phyloP scores from a whole-genome alignment of 1,140 invertebrate species.

The Drosophila athabasca region DNA sequence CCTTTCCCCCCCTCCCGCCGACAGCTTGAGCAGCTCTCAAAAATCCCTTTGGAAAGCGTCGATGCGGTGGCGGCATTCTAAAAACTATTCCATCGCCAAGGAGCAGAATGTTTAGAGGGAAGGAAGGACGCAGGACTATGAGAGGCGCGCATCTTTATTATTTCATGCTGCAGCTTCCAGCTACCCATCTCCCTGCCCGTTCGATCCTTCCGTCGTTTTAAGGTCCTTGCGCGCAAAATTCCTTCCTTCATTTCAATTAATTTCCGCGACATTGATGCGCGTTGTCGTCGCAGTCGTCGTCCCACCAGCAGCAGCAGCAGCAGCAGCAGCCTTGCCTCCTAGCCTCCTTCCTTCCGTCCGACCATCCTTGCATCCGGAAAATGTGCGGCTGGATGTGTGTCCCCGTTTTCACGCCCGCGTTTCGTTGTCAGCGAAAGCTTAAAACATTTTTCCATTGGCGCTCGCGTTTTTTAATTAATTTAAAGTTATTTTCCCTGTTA shows the following conservation, averaged over 20 bases:
- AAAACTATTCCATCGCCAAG: slow-evolving; percentile 20
- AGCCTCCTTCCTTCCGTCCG: slow-evolving; percentile 7
- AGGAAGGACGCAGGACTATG: slow-evolving; percentile 23
- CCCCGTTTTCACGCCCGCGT: slow-evolving; percentile 28
- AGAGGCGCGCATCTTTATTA: slow-evolving; percentile 49
- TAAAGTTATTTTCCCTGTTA: slow-evolving; percentile 79
- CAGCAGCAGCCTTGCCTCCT: slow-evolving; percentile 14
- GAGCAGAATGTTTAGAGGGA: neutral
- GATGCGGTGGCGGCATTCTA: neutral
- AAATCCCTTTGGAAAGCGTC: too few relatives aligned
- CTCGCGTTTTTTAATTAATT: slow-evolving; percentile 75
- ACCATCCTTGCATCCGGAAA: neutral
- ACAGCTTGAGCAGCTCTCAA: too few relatives aligned
- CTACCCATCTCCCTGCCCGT: neutral
- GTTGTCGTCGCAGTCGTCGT: slow-evolving; percentile 24
- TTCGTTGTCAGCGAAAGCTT: slow-evolving; percentile 66
- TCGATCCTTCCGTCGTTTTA: slow-evolving; percentile 3
- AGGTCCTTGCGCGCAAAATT: slow-evolving; percentile 46
- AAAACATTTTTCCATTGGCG: slow-evolving; percentile 76
- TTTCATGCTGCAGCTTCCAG: slow-evolving; percentile 30
- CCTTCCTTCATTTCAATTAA: slow-evolving; percentile 78
- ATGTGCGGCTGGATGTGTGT: neutral
- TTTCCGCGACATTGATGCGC: slow-evolving; percentile 79
- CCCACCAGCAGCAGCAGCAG: slow-evolving; percentile 12
- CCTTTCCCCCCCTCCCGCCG: too few relatives aligned